A percentile compares a stretch with the other conserved stretches of the same genome.
Evolutionary conservation across 2,797 vertebrate genomes (phyloP).

Genomic region (Mormyrus proboscirostris): DNA sequence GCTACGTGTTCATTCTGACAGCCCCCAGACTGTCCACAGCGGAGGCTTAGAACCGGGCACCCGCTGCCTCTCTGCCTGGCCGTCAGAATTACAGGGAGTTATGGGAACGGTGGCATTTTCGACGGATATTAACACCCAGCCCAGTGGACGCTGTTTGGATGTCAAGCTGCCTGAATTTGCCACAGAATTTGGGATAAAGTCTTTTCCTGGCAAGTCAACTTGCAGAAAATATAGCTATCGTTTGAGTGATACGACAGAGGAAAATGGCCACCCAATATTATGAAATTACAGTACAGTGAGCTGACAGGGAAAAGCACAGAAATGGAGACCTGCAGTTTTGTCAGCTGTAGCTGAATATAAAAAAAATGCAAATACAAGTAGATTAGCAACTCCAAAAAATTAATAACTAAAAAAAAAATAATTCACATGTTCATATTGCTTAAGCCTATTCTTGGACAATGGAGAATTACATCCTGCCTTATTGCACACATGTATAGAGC

Average conservation of each 20-base stretch:
- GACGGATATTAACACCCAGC: not conserved
- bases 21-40: not conserved
- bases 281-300: not conserved
- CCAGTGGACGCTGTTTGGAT: conserved; percentile 11
- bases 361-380: not conserved
- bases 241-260: not conserved
- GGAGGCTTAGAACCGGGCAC: not conserved
- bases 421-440: not conserved
- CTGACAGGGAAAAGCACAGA: not conserved
- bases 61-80: not conserved
- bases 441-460: not conserved
- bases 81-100: not conserved
- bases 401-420: not conserved
- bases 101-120: not conserved
- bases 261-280: not conserved
- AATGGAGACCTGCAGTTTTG: not conserved
- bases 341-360: not conserved
- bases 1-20: not conserved
- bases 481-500: not conserved
- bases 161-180: conserved; percentile 6
- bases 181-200: not conserved
- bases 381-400: not conserved
- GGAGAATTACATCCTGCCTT: not conserved
- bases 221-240: not conserved
- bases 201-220: not conserved